Evolutionary conservation across 2,113 vertebrate genomes (phyloP).

Genomic region (Haplotaxodon microlepis): DNA sequence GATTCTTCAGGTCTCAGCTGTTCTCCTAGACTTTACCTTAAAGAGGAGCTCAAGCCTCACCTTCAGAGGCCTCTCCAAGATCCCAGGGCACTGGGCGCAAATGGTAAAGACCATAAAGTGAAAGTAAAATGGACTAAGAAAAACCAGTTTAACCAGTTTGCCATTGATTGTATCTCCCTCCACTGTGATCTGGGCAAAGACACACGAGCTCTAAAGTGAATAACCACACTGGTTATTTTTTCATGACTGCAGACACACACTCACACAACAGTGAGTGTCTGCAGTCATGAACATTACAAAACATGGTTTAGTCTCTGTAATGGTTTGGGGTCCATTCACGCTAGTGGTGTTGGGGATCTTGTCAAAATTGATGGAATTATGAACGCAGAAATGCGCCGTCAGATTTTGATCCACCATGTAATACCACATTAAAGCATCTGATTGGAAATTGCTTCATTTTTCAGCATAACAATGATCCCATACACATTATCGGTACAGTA

Average conservation of each 20-base stretch:
- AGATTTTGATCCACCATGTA: background rate
- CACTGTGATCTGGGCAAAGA: conserved; percentile 79
- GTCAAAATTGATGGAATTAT: background rate
- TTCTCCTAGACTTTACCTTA: conserved; percentile 71
- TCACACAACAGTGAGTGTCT: background rate
- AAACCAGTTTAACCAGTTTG: conserved; percentile 83
- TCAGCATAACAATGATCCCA: background rate
- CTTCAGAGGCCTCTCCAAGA: conserved; percentile 75
- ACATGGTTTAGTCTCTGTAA: background rate
- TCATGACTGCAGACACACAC: background rate
- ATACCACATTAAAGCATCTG: background rate
- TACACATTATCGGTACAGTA: background rate
- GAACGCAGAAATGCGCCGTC: background rate
- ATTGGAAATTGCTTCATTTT: background rate
- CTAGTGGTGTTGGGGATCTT: background rate
- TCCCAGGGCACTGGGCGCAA: conserved; percentile 69
- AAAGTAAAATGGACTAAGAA: conserved; percentile 71
- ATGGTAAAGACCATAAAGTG: conserved; percentile 73
- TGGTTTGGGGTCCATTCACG: background rate
- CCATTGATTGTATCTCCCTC: conserved; percentile 81
- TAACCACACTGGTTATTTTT: background rate
- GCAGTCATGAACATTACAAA: background rate
- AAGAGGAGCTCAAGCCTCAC: conserved; percentile 71
- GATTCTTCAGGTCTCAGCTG: conserved; percentile 40
- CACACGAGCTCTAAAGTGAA: conserved; percentile 79